Conservation (phyloP, 2,888 invertebrate species). For the Holacanthella duospinosa region DNA sequence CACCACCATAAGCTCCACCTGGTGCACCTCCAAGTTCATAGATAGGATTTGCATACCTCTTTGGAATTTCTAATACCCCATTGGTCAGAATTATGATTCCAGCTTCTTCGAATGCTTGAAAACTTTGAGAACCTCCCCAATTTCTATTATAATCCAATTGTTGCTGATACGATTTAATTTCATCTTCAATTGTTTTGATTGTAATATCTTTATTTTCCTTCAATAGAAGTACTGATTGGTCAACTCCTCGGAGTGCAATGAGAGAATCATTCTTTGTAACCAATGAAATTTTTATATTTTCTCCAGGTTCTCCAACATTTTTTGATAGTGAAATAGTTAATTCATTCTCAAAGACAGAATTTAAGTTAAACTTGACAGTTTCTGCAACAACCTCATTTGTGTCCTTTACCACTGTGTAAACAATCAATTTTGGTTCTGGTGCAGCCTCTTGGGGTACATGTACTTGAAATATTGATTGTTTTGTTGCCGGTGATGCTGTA, state of each 20-base stretch:
- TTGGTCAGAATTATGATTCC: constrained; percentile 22
- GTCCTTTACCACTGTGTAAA: constrained; percentile 57
- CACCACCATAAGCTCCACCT: neutral
- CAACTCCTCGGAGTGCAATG: constrained; percentile 76
- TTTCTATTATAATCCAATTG: neutral
- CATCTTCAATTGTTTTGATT: constrained; percentile 7
- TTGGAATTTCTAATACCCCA: constrained; percentile 9
- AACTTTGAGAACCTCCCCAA: constrained; percentile 20
- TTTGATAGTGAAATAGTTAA: constrained; percentile 51
- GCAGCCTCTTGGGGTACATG: constrained; percentile 65
- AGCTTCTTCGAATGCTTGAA: constrained; percentile 20
- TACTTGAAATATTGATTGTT: constrained; percentile 2
- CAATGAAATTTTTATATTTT: constrained; percentile 62
- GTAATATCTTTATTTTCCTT: constrained; percentile 19
- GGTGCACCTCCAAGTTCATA: neutral
- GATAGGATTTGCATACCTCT: neutral
- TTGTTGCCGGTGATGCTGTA: constrained; percentile 43
- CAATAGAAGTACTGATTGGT: constrained; percentile 64
- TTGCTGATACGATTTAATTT: constrained; percentile 2
- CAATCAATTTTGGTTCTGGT: constrained; percentile 66
- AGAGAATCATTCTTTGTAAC: constrained; percentile 71
- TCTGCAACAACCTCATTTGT: constrained; percentile 66
- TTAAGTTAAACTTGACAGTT: constrained; percentile 66
- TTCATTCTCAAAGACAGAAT: constrained; percentile 65
- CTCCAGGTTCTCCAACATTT: constrained; percentile 60